Percentiles rank a stretch among this genome's conserved stretches.
phyloP scores from a whole-genome alignment of 1,140 invertebrate species.

The Centruroides sculpturatus region DNA sequence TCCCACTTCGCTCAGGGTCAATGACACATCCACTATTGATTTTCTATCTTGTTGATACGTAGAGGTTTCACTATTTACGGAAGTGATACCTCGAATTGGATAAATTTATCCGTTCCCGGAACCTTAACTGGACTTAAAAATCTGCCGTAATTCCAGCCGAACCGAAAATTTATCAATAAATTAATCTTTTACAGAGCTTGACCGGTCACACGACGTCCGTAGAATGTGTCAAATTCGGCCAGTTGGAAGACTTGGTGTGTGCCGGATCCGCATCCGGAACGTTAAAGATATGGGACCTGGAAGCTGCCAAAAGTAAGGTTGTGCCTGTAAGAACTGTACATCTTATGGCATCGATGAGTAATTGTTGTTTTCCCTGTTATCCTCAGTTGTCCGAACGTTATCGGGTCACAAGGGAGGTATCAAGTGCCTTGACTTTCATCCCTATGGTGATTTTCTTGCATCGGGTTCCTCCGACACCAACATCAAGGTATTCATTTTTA shows the following conservation, averaged over 20 bases:
- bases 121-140: not conserved
- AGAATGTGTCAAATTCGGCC: slow-evolving; percentile 86
- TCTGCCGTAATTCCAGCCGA: not conserved
- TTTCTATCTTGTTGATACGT: no score
- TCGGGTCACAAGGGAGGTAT: slow-evolving; percentile 85
- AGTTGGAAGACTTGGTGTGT: slow-evolving; percentile 86
- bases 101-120: not conserved
- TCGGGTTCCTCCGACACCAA: slow-evolving; percentile 83
- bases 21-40: no score
- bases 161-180: not conserved
- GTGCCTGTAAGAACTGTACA: no score
- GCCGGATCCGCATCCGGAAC: slow-evolving; percentile 85
- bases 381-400: slow-evolving; percentile 59
- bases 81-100: no score
- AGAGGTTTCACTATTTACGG: no score
- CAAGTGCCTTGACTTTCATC: slow-evolving; percentile 87
- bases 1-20: no score
- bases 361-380: not conserved
- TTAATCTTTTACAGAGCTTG: slow-evolving; percentile 13
- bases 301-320: slow-evolving; percentile 53
- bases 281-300: slow-evolving; percentile 92
- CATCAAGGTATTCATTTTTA: slow-evolving; percentile 37
- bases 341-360: not conserved
- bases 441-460: slow-evolving; percentile 83
- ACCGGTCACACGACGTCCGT: slow-evolving; percentile 76